Base-by-base conservation (phyloP, 30 jellyfish, hydroid and myxozoan genomes). In the Pseudorhiza aurosa region DNA sequence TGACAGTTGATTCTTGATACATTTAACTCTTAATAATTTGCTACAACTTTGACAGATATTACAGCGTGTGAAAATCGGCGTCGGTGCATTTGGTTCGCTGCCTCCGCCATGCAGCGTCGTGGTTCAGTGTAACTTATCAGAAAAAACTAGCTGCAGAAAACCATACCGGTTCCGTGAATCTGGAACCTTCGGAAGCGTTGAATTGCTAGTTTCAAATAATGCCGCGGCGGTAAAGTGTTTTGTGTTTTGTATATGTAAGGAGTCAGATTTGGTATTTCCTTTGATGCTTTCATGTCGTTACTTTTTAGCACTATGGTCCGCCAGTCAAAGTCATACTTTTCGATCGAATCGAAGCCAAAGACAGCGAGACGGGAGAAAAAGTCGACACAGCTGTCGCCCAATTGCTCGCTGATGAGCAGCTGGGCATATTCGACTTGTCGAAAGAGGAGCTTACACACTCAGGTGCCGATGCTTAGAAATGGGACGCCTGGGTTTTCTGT, bases 291-390 rank as follows among this genome's bases (percentile, higher is more conserved):
- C 51, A 1, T 11, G 0, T 9, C 22, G 14, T 27, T 43, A 7
- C 25, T 15, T 56, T 58, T 39, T 25, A 75, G 88, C 71, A 75
- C 21, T 42, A 75, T 56, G 79, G 79, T 0, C 88, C 88, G 1
- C 88, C 88, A 15, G 67, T 75, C 62, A 75, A 59, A 27, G 51
- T 75, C 67, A 15, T 75, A 21, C 65, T 75, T n/a, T 75, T 75
- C 30, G 88, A 75, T 45, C 88, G 88, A 7, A 24, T 51, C 17
- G 30, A 24, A n/a, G 24, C 70, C 4, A 53, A 37, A 17, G 65
- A 58, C 37, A 30, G 51, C 35, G 88, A 75, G 21, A 75, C 88
- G 0, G 88, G 88, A 42, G 88, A 75, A 27, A n/a, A 17, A 8
- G 8, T 15, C 0, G 88, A 75, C 44, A 26, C 17, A 53, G 56